A percentile compares a stretch with the other conserved stretches of the same genome.
Evolutionary conservation across 2,113 vertebrate species (phyloP).

Genomic region (Epinephelus fuscoguttatus): DNA sequence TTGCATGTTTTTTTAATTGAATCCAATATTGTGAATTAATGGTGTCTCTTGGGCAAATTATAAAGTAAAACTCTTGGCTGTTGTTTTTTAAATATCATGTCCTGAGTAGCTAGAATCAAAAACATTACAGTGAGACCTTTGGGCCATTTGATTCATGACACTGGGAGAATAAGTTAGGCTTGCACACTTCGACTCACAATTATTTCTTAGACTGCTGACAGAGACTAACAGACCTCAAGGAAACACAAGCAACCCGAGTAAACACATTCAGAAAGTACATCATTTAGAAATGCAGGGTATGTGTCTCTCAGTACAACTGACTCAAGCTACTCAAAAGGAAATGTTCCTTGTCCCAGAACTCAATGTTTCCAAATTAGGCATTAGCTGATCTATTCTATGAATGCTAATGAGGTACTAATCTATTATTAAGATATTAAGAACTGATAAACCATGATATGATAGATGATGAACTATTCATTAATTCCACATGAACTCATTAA

Average conservation of each 20-base stretch:
- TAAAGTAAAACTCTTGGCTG: constrained; percentile 16
- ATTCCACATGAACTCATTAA: constrained; percentile 68
- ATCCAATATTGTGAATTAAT: background rate
- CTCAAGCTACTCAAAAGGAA: background rate
- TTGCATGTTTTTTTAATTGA: constrained; percentile 17
- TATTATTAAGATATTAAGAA: constrained; percentile 47
- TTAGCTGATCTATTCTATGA: constrained; percentile 7
- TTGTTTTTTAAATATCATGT: constrained; percentile 31
- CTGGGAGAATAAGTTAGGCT: background rate
- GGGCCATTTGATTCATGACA: constrained; percentile 19
- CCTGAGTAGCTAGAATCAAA: constrained; percentile 3
- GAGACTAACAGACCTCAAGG: background rate
- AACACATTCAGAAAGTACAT: background rate
- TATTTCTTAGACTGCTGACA: background rate
- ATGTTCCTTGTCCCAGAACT: background rate
- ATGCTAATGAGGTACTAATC: constrained; percentile 25
- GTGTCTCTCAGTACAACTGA: background rate
- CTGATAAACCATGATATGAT: constrained; percentile 58
- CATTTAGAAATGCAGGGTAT: background rate
- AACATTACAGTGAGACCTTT: background rate
- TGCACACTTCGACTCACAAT: background rate
- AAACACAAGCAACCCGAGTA: background rate
- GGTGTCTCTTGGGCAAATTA: background rate
- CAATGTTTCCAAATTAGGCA: background rate
- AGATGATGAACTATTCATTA: constrained; percentile 63